Base-by-base conservation (phyloP, 2,797 vertebrate species). In the Arvicola amphibius region DNA sequence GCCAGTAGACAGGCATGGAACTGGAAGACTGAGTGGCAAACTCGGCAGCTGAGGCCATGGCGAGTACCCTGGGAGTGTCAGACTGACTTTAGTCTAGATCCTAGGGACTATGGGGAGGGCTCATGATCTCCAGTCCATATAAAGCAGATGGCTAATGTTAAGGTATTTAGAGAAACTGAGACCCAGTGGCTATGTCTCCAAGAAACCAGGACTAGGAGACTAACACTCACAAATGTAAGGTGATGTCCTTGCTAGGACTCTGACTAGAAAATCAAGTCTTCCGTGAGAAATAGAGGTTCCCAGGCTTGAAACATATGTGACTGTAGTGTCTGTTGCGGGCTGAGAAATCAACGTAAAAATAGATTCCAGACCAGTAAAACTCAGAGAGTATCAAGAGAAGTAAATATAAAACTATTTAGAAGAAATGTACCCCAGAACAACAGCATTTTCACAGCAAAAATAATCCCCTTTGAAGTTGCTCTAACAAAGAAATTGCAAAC, bases 281-380 rank as follows among this genome's bases (percentile, higher is more conserved):
- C 80, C 51, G 71, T 80, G 65, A 93, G 84, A 95, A 94, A 92
- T 21, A 46, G 87, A 61, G 74, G 51, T 4, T 92, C 51, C 51
- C 65, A 48, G 53, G 73, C 91, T 86, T 71, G 77, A 88, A 59
- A 86, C 90, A 78, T 84, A 93, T 83, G 90, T 93, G 88, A 85
- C 90, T 67, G 16, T 32, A 43, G 63, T 63, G 79, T 90, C 46
- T 90, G 76, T 94, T 94, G 81, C 32, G 63, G 80, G 71, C 90
- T 92, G 85, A 94, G 92, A 97, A 95, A 91, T 95, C 67, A 80
- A 88, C 92, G 83, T 95, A 94, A 96, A 96, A 95, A 94, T 88
- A 84, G 78, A 59, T 84, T 92, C 78, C 79, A 83, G 94, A 84
- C 59, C 77, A 97, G 59, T 51, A 73, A 92, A 94, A 91, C 59